These are phyloP conservation scores for Petrocephalus microphthalmus DNA, from an alignment of 2,113 vertebrate species.

Conservation along the genomic window DNA sequence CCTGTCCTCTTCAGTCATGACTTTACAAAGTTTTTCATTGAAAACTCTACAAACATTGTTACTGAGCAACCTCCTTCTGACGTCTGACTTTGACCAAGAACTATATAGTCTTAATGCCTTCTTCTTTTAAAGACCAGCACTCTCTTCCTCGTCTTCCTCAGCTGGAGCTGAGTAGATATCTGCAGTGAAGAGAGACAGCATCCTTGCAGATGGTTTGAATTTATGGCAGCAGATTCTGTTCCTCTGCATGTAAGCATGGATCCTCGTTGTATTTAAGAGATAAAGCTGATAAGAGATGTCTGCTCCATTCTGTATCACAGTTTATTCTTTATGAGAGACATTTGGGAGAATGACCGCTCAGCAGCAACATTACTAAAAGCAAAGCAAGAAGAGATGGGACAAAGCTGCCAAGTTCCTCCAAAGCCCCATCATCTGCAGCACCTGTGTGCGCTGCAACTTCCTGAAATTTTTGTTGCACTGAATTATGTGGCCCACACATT, in stretches of 20 bases:
- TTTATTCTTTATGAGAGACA: slow-evolving; percentile 20
- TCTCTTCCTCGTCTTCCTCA: neutral
- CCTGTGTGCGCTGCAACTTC: neutral
- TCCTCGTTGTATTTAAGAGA: slow-evolving; percentile 6
- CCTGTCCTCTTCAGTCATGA: neutral
- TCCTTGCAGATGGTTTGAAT: slow-evolving; percentile 10
- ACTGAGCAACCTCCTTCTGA: too few relatives aligned
- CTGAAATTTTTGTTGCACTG: neutral
- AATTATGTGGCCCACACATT: neutral
- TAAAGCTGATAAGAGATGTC: neutral
- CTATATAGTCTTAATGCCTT: slow-evolving; percentile 5
- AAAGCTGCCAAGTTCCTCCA: slow-evolving; percentile 9
- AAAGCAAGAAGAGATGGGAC: slow-evolving; percentile 9
- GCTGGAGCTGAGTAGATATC: slow-evolving; percentile 6
- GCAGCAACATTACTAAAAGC: slow-evolving; percentile 13
- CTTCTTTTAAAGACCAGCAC: slow-evolving; percentile 6
- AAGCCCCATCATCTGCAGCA: slow-evolving; percentile 2
- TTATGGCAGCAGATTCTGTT: slow-evolving; percentile 14
- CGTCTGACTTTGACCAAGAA: neutral
- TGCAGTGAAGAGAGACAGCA: slow-evolving; percentile 6
- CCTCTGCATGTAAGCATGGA: slow-evolving; percentile 15
- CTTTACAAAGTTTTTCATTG: neutral
- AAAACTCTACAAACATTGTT: neutral
- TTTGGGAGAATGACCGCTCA: slow-evolving; percentile 16
- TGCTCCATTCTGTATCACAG: slow-evolving; percentile 9